A percentile compares a stretch with the other conserved stretches of the same genome.
These are phyloP conservation scores for Kryptolebias marmoratus DNA, from an alignment of 2,113 vertebrate genomes.

Conservation along the genomic window DNA sequence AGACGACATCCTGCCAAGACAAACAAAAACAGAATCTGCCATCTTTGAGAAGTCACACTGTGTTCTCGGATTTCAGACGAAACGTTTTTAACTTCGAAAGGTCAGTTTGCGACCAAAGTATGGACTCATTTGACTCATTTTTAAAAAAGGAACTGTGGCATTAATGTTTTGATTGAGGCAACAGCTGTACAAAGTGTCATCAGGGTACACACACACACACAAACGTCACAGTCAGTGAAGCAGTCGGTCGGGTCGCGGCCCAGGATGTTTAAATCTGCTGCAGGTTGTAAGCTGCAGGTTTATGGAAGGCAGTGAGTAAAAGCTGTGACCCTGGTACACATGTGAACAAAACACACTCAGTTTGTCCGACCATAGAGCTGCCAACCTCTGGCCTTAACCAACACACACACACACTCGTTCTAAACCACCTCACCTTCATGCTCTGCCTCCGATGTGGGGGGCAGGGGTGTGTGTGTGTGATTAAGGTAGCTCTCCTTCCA, in stretches of 20 bases:
- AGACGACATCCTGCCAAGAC: not conserved
- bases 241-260: conserved; percentile 44
- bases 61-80: not conserved
- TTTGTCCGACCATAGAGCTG: conserved; percentile 30
- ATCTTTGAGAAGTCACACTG: not conserved
- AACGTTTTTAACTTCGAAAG: not conserved
- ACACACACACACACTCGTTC: conserved; percentile 13
- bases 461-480: conserved; percentile 66
- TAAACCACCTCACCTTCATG: conserved; percentile 62
- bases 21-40: conserved; percentile 11
- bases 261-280: conserved; percentile 44
- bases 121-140: too few relatives aligned
- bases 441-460: conserved; percentile 11
- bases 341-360: conserved; percentile 28
- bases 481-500: conserved; percentile 79
- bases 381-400: conserved; percentile 59
- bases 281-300: conserved; percentile 58
- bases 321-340: conserved; percentile 39
- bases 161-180: not conserved
- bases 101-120: not conserved
- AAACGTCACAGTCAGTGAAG: conserved; percentile 25
- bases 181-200: conserved; percentile 1
- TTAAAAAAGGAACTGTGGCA: not conserved
- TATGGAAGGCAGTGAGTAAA: conserved; percentile 52
- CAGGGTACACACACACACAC: not conserved